These are phyloP conservation scores for Oxyura jamaicensis DNA, from an alignment of 2,113 vertebrate species.

Conservation along the genomic window DNA sequence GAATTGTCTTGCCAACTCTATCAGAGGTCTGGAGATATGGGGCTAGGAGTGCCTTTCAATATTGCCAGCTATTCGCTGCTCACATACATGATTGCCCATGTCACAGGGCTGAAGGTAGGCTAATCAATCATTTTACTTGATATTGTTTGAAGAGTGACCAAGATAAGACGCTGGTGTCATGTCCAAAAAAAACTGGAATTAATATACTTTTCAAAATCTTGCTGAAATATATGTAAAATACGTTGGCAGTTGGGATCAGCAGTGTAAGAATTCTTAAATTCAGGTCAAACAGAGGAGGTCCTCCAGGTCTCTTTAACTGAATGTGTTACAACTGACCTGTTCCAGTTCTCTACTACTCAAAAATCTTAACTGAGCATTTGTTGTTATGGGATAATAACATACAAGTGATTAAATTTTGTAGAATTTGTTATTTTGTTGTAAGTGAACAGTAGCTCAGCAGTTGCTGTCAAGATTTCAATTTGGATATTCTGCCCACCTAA, in stretches of 20 bases:
- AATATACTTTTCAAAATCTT: neutral
- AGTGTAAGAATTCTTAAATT: neutral
- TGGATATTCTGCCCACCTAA: neutral
- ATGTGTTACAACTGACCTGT: neutral
- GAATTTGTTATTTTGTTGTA: neutral
- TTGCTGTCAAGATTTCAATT: neutral
- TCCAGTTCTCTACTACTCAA: neutral
- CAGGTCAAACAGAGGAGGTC: neutral
- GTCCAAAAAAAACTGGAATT: neutral
- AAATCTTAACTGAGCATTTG: neutral
- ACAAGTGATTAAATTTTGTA: neutral
- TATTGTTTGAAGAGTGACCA: neutral
- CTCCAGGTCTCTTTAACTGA: neutral
- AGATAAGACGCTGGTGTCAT: neutral
- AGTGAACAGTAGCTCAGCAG: neutral
- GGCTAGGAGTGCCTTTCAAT: slow-evolving; percentile 96
- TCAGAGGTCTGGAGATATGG: slow-evolving; percentile 96
- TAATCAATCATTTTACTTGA: neutral
- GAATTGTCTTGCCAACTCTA: slow-evolving; percentile 97
- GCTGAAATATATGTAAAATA: neutral
- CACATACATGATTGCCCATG: slow-evolving; percentile 96
- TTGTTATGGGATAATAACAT: neutral
- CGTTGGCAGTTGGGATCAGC: neutral
- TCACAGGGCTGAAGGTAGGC: slow-evolving; percentile 91
- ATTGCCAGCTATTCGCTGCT: slow-evolving; percentile 96